Evolutionary conservation across 2,113 vertebrate species (phyloP).

Genomic region (Malurus elegans): DNA sequence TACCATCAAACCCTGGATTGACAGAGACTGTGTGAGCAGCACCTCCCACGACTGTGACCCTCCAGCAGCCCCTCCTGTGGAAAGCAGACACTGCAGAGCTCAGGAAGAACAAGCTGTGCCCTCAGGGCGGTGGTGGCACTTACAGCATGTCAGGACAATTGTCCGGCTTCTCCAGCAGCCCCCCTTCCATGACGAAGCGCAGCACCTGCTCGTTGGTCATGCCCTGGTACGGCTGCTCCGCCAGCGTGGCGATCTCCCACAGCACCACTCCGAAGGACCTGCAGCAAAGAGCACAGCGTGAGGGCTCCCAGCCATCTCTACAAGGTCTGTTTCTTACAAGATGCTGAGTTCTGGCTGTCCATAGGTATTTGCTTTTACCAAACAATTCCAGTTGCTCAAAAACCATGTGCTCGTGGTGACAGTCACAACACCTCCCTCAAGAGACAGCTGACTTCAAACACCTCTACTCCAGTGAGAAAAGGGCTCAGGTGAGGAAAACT

Average conservation of each 20-base stretch:
- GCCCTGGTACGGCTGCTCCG: conserved; percentile 97
- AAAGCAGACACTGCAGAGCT: neutral
- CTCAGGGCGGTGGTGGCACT: neutral
- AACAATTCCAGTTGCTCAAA: neutral
- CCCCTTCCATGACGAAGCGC: conserved; percentile 98
- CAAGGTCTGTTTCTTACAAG: neutral
- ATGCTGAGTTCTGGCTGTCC: neutral
- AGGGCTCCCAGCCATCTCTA: neutral
- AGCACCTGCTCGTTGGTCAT: conserved; percentile 99
- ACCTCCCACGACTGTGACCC: neutral
- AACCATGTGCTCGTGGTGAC: neutral
- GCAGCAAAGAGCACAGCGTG: neutral
- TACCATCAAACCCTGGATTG: rapidly evolving
- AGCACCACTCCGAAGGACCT: conserved; percentile 98
- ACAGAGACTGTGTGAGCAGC: neutral
- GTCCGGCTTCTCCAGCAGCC: conserved; percentile 95
- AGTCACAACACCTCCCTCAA: neutral
- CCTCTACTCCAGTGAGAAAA: neutral
- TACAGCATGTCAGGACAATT: conserved; percentile 98
- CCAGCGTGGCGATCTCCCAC: conserved; percentile 95
- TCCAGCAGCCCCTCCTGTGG: neutral
- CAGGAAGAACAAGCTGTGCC: neutral
- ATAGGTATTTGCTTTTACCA: neutral
- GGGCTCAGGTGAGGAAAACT: neutral
- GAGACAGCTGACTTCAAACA: neutral